Evolutionary conservation across 1,140 invertebrate genomes (phyloP), one percentile per base, ranked within the genome.

Genomic region (Drusus annulatus): DNA sequence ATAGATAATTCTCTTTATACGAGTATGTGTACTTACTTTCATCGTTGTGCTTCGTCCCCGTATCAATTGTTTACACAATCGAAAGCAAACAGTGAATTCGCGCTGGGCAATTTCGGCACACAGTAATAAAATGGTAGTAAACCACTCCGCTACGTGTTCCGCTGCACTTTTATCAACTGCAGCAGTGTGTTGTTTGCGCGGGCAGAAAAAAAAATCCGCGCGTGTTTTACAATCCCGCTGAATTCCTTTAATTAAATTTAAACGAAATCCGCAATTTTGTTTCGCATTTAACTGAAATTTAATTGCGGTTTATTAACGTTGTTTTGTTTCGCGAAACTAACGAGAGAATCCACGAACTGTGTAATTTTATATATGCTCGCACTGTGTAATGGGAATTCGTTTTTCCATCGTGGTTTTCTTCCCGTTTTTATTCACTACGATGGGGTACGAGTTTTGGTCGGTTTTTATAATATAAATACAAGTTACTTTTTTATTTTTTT

Each of bases 191-290:
- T 54, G 45, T 54, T 54, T 54, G 69, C 17, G 13, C 45, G 25
- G 52, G 21, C 45, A 8, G n/a, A n/a, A n/a, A 21, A 8, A 54
- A 73, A 63, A 76, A 63, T 56, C 68, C 68, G 52, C 5, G 71
- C 73, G 63, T 79, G 75, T 76, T 73, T 77, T 78, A 65, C 81
- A 78, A 77, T 75, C 76, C 65, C 68, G 60, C 78, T 65, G 77
- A 80, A 83, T 78, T 80, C 79, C 58, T 28, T 31, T 80, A 83
- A 83, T 83, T 63, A 83, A 83, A 83, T 83, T 82, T 79, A 80
- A 83, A 83, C 75, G 78, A 75, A 83, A 80, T 74, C 79, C 81
- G 75, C 79, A 65, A 80, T 82, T 80, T 68, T 68, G 63, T 16
- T 25, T 68, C 31, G 25, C 25, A 68, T 68, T 68, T 31, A 68